Evolutionary conservation across 1,140 invertebrate genomes (phyloP).

Genomic region (Caerostris extrusa): DNA sequence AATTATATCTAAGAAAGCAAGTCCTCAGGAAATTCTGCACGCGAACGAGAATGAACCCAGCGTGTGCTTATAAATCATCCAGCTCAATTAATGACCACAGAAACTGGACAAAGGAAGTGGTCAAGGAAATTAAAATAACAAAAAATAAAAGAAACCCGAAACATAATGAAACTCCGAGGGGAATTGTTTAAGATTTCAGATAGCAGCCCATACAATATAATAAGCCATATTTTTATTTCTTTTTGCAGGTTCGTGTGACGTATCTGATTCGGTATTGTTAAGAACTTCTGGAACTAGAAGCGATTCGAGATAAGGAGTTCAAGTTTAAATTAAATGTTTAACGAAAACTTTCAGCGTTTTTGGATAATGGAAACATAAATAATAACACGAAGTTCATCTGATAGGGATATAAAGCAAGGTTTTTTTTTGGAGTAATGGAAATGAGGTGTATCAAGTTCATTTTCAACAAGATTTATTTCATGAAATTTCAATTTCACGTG

Average conservation of each 20-base stretch:
- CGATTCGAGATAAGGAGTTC: not conserved
- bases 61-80: constrained; percentile 19
- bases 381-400: not conserved
- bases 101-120: constrained; percentile 23
- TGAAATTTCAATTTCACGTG: too few species aligned
- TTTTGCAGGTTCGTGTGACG: not conserved
- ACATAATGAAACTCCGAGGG: not conserved
- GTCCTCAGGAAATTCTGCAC: not conserved
- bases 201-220: constrained; percentile 27
- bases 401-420: not conserved
- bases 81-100: not conserved
- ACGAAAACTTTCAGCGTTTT: not conserved
- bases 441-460: not conserved
- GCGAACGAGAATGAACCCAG: not conserved
- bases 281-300: not conserved
- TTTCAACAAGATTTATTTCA: not conserved
- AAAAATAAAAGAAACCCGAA: not conserved
- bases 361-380: not conserved
- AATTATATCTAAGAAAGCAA: not conserved
- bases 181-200: constrained; percentile 7
- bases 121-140: not conserved
- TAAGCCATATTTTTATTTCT: not conserved
- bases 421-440: not conserved
- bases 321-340: not conserved
- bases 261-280: not conserved